Evolutionary conservation across 2,888 invertebrate genomes (phyloP).

Genomic region (Rhamphomyia laevipes): DNA sequence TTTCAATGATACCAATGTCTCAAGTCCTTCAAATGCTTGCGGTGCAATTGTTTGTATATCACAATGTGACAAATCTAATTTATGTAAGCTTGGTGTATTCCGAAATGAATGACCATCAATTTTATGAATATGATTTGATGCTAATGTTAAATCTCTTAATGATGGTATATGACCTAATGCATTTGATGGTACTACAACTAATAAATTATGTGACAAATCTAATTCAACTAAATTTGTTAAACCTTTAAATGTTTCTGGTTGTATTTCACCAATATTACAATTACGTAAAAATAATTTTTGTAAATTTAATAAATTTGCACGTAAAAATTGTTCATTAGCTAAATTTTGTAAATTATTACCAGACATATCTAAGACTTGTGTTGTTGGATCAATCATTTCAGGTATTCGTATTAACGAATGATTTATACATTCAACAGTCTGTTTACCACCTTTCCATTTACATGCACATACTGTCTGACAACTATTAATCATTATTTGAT

Average conservation of each 20-base stretch:
- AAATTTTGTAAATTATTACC: conserved; percentile 77
- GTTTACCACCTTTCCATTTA: conserved; percentile 91
- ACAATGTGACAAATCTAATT: conserved; percentile 73
- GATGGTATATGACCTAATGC: conserved; percentile 71
- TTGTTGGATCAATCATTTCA: conserved; percentile 72
- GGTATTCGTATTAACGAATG: conserved; percentile 74
- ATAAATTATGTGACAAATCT: conserved; percentile 73
- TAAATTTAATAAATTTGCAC: conserved; percentile 70
- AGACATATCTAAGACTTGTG: conserved; percentile 83
- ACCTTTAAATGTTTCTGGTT: conserved; percentile 71
- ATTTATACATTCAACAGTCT: conserved; percentile 82
- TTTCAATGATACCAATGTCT: conserved; percentile 64
- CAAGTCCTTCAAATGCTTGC: conserved; percentile 64
- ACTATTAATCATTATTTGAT: neutral
- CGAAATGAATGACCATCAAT: conserved; percentile 64
- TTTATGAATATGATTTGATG: conserved; percentile 71
- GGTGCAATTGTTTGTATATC: conserved; percentile 67
- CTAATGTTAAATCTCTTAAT: conserved; percentile 66
- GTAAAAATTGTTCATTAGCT: conserved; percentile 68
- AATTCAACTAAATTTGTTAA: conserved; percentile 82
- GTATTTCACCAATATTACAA: conserved; percentile 77
- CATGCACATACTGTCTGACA: conserved; percentile 69
- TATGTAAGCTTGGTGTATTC: conserved; percentile 63
- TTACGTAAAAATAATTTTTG: conserved; percentile 75
- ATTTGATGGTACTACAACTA: conserved; percentile 66